Base-by-base conservation (phyloP, 1,140 invertebrate genomes). In the Drosophila pectinifera region DNA sequence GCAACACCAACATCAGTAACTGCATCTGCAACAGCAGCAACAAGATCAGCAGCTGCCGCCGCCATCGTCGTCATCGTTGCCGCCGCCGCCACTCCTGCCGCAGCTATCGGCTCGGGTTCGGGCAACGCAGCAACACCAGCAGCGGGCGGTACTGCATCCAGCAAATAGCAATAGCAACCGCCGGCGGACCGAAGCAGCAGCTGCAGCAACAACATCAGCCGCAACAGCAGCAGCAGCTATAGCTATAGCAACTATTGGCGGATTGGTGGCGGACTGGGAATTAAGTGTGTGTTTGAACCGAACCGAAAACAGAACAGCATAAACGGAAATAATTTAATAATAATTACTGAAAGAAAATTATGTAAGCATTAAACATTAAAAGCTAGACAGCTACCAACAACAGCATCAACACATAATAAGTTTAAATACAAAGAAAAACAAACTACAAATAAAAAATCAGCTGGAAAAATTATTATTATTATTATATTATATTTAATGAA, bases 401-500 rank as follows among this genome's bases (percentile, higher is more conserved):
- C 83, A 86, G 83, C 83, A 86, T 86, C 83, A 74, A 88, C 83
- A 88, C 83, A 89, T 89, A 85, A 85, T 85, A 89, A 89, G 85
- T 89, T 88, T 89, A 89, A 89, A 89, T 84, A 89, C 76, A 89
- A 88, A 78, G 67, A 77, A 78, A 77, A 78, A 78, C 64, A 78
- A 86, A 86, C 83, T 82, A 86, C 82, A 86, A 81, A 89, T 80
- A 84, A 89, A 73, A 84, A 81, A 89, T 89, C 84, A 89, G 84
- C 84, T 89, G 84, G 84, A 88, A 89, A 70, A 89, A 89, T 88
- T 88, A 88, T 86, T 85, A 89, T 86, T 86, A 86, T 88, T 88
- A 88, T 88, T 84, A 80, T 89, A 88, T 84, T 88, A 88, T 88
- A 88, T 88, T 88, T 88, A 88, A 88, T 78, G 76, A 88, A 88